These are phyloP conservation scores for Tenebrosternarchus preto DNA, from an alignment of 2,113 vertebrate genomes.

Conservation along the genomic window DNA sequence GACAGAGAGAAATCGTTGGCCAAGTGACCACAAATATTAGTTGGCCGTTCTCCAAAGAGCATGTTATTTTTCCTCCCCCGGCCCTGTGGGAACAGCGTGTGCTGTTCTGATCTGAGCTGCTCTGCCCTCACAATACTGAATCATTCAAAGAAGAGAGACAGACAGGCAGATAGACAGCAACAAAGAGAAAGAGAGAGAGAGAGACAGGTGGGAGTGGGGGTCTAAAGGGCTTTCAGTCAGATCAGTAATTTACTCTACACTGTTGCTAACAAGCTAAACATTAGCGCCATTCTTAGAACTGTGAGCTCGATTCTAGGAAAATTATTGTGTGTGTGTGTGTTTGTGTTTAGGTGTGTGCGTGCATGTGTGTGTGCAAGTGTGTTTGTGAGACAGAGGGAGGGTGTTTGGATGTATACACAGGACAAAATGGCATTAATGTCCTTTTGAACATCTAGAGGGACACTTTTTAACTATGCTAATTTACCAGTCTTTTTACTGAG, in stretches of 20 bases:
- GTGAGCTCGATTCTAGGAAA: slow-evolving; percentile 22
- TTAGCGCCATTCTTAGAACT: slow-evolving; percentile 2
- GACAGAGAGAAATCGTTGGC: slow-evolving; percentile 27
- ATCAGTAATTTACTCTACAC: slow-evolving; percentile 33
- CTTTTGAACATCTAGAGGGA: not conserved
- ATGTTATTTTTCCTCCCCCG: slow-evolving; percentile 13
- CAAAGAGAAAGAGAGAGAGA: slow-evolving; percentile 31
- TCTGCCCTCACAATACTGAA: slow-evolving; percentile 10
- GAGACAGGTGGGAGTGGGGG: slow-evolving; percentile 9
- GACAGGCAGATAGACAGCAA: slow-evolving; percentile 33
- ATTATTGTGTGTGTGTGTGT: not conserved
- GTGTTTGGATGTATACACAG: not conserved
- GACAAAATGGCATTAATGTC: not conserved
- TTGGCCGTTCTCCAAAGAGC: slow-evolving; percentile 37
- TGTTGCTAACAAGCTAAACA: slow-evolving; percentile 44
- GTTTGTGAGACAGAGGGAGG: not conserved
- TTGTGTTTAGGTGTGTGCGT: too few species aligned
- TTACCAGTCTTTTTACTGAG: not conserved
- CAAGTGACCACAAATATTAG: slow-evolving; percentile 44
- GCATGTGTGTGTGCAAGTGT: not conserved
- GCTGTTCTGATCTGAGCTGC: slow-evolving; percentile 22
- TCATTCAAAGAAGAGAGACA: slow-evolving; percentile 27
- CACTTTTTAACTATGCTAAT: not conserved
- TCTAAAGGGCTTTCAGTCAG: slow-evolving; percentile 27
- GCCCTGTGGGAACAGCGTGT: slow-evolving; percentile 40